Percentiles rank a stretch among this genome's conserved stretches.
These are phyloP conservation scores for Dallia pectoralis DNA, from an alignment of 2,797 vertebrate species.

Conservation along the genomic window DNA sequence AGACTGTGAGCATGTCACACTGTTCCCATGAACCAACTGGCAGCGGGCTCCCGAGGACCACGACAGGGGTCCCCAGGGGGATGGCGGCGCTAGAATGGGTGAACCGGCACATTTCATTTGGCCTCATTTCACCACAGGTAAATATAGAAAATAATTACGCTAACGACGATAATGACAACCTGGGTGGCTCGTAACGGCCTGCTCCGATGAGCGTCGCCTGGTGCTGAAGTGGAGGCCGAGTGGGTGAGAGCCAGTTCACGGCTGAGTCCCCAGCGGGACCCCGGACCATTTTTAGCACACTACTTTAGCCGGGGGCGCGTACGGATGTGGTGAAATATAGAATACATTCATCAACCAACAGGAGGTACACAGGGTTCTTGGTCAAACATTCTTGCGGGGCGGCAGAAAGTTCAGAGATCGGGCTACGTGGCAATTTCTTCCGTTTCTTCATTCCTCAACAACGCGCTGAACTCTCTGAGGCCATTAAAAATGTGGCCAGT, in stretches of 20 bases:
- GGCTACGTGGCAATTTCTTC: constrained; percentile 59
- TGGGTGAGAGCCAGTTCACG: constrained; percentile 67
- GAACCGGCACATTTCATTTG: constrained; percentile 61
- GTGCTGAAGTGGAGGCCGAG: constrained; percentile 29
- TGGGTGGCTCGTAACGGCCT: constrained; percentile 67
- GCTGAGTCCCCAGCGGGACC: constrained; percentile 1
- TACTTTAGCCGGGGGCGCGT: background rate
- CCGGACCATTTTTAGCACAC: background rate
- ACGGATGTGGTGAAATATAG: background rate
- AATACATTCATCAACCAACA: constrained; percentile 56
- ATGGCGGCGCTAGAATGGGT: constrained; percentile 31
- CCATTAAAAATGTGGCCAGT: constrained; percentile 37
- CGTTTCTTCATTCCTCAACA: constrained; percentile 54
- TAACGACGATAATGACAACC: constrained; percentile 74
- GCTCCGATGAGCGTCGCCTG: constrained; percentile 50
- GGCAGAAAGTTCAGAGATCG: constrained; percentile 39
- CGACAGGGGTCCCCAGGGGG: constrained; percentile 44
- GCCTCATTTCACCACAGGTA: constrained; percentile 70
- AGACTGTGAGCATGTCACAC: constrained; percentile 31
- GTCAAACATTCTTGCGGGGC: constrained; percentile 58
- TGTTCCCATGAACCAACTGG: constrained; percentile 15
- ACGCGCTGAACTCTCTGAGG: constrained; percentile 47
- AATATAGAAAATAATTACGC: constrained; percentile 82
- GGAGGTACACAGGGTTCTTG: constrained; percentile 63
- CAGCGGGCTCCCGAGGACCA: constrained; percentile 38